These are phyloP conservation scores for Schlechtendalia chinensis DNA, from an alignment of 1,140 invertebrate genomes.

Conservation along the genomic window DNA sequence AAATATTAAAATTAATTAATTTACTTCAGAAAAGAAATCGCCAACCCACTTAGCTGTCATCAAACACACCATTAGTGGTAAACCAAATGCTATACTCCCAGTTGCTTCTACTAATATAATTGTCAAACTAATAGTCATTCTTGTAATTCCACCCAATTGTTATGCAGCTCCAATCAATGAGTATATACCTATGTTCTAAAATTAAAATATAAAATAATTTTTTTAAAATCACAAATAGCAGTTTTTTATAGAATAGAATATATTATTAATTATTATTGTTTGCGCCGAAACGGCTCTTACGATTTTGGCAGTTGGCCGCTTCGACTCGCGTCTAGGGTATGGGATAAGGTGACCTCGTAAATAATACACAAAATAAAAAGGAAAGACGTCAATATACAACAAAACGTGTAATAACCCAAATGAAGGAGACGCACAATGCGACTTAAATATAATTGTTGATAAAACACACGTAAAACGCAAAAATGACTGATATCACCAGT, in stretches of 20 bases:
- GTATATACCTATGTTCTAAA: constrained; percentile 88
- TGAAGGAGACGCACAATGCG: no score
- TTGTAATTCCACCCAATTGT: constrained; percentile 93
- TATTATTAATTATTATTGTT: no score
- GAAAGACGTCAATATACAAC: no score
- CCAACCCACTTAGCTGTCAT: constrained; percentile 97
- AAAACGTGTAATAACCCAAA: no score
- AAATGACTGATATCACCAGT: no score
- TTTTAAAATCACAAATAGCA: constrained; percentile 66
- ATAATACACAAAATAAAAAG: no score
- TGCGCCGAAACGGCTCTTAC: no score
- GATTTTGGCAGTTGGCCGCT: no score
- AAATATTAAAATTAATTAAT: background rate
- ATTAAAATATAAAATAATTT: constrained; percentile 63
- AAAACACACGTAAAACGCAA: no score
- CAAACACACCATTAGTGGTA: constrained; percentile 84
- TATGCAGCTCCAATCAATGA: constrained; percentile 95
- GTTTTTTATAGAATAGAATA: constrained; percentile 65
- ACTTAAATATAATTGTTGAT: no score
- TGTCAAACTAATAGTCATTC: constrained; percentile 95
- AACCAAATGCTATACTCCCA: constrained; percentile 89
- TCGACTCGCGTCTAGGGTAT: no score
- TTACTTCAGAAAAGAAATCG: constrained; percentile 93
- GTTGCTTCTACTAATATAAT: constrained; percentile 96
- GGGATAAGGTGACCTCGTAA: no score